Percentiles rank a stretch among this genome's conserved stretches.
phyloP scores from a whole-genome alignment of 2,888 invertebrate genomes.

The Hylaea fasciaria region DNA sequence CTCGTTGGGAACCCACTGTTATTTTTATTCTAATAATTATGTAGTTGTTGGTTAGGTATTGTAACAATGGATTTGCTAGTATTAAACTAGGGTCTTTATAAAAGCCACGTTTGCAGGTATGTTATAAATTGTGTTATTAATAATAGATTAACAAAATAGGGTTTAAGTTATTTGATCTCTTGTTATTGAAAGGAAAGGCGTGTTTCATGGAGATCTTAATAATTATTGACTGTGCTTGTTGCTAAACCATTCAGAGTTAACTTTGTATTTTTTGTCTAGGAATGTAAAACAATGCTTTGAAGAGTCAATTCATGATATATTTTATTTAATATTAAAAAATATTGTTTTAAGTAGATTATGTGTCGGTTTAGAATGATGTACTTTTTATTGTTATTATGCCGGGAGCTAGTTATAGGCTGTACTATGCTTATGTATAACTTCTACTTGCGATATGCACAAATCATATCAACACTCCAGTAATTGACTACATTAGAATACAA shows the following conservation, averaged over 20 bases:
- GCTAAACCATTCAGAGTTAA: too few relatives aligned
- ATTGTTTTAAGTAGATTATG: conserved; percentile 12
- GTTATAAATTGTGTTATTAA: background rate
- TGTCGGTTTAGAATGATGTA: conserved; percentile 5
- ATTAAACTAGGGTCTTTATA: background rate
- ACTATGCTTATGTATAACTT: too few relatives aligned
- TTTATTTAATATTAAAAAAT: conserved; percentile 6
- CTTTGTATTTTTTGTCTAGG: too few relatives aligned
- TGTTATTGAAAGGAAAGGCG: conserved; percentile 6
- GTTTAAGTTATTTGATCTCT: conserved; percentile 15
- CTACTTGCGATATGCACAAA: too few relatives aligned
- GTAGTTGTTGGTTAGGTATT: too few relatives aligned
- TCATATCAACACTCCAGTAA: too few relatives aligned
- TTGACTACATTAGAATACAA: too few relatives aligned
- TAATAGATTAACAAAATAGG: background rate
- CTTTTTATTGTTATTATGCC: conserved; percentile 2
- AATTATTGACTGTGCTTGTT: background rate
- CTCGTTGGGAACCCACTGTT: too few relatives aligned
- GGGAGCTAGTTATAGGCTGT: too few relatives aligned
- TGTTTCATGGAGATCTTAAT: background rate
- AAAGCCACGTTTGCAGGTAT: conserved; percentile 4
- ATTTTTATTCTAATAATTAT: too few relatives aligned
- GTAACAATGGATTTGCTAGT: conserved; percentile 4
- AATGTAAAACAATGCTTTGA: background rate
- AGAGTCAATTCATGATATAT: background rate